Conservation (phyloP, 2,888 invertebrate species). For the Tetropium fuscum region DNA sequence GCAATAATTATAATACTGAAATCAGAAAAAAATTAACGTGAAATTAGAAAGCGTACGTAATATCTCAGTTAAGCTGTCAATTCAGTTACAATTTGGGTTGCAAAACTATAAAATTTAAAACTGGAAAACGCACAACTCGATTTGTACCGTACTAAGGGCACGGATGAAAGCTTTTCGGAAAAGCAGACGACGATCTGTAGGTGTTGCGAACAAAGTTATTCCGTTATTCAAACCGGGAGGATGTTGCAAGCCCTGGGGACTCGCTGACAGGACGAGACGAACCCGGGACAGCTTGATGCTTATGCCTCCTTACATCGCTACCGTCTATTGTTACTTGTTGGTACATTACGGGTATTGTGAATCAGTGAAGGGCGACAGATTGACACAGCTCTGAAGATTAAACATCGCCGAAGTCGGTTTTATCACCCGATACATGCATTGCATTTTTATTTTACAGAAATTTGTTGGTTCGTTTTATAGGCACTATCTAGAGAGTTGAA, state of each 20-base stretch:
- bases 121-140: too few relatives aligned
- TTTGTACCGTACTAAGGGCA: conserved; percentile 13
- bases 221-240: conserved; percentile 60
- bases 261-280: conserved; percentile 58
- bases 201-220: conserved; percentile 61
- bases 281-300: conserved; percentile 55
- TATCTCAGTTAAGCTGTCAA: too few relatives aligned
- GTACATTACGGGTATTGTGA: conserved; percentile 30
- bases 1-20: too few relatives aligned
- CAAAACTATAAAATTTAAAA: too few relatives aligned
- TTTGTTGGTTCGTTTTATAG: too few relatives aligned
- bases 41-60: too few relatives aligned
- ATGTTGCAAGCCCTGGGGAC: conserved; percentile 55
- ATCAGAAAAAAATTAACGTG: too few relatives aligned
- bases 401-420: conserved; percentile 8
- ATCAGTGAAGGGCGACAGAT: conserved; percentile 29
- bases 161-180: conserved; percentile 36
- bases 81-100: too few relatives aligned
- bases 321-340: conserved; percentile 36
- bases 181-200: conserved; percentile 50
- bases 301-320: conserved; percentile 29
- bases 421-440: too few relatives aligned
- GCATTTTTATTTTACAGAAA: too few relatives aligned
- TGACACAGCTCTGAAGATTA: conserved; percentile 25
- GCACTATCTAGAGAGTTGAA: too few relatives aligned